These are phyloP conservation scores for Epinotia demarniana DNA, from an alignment of 2,888 invertebrate species.

Conservation along the genomic window DNA sequence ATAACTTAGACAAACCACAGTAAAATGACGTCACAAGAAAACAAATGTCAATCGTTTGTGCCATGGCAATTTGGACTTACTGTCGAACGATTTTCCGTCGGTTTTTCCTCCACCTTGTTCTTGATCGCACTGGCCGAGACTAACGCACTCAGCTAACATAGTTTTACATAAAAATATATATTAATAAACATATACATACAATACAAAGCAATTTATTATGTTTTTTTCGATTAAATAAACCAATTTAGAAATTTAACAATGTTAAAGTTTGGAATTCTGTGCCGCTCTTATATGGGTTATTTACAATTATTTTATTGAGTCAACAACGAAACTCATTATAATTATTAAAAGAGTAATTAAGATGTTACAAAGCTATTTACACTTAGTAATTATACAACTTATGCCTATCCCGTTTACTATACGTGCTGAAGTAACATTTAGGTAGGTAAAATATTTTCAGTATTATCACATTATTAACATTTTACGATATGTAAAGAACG, in stretches of 20 bases:
- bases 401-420: not conserved
- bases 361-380: constrained; percentile 30
- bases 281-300: constrained; percentile 38
- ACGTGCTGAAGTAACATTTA: not conserved
- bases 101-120: constrained; percentile 60
- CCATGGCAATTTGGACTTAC: constrained; percentile 65
- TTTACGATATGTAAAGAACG: not conserved
- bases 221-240: not conserved
- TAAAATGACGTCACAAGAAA: constrained; percentile 41
- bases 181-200: constrained; percentile 41
- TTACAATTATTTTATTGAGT: constrained; percentile 15
- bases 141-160: constrained; percentile 76
- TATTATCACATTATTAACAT: not conserved
- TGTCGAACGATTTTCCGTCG: constrained; percentile 60
- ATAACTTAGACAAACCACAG: constrained; percentile 14
- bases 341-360: not conserved
- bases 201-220: constrained; percentile 37
- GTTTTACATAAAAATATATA: constrained; percentile 55
- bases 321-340: not conserved
- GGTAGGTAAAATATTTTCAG: not conserved
- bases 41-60: constrained; percentile 16
- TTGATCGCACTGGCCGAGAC: constrained; percentile 68
- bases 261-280: constrained; percentile 22
- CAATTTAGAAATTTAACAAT: constrained; percentile 7
- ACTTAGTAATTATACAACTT: constrained; percentile 9